A percentile compares a stretch with the other conserved stretches of the same genome.
These are phyloP conservation scores for Proisotoma minuta DNA, from an alignment of 2,888 invertebrate genomes.

Conservation along the genomic window DNA sequence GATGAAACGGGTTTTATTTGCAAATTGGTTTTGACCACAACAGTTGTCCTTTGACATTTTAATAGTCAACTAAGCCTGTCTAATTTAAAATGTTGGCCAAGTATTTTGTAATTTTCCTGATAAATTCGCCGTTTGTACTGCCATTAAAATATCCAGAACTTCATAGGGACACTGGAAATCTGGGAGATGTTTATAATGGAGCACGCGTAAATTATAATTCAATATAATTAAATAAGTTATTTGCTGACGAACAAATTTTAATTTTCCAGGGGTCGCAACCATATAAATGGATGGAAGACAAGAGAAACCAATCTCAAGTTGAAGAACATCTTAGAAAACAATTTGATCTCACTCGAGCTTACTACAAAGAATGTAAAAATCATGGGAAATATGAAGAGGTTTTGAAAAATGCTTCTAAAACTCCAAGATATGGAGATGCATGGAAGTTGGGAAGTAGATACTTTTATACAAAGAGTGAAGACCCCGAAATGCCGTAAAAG, in stretches of 20 bases:
- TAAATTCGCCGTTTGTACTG: no score
- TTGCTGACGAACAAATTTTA: no score
- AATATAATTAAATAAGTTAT: neutral
- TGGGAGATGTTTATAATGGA: neutral
- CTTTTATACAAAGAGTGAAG: neutral
- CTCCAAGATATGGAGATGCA: neutral
- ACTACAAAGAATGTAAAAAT: neutral
- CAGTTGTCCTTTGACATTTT: no score
- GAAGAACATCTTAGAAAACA: neutral
- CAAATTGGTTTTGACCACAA: no score
- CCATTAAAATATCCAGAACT: neutral
- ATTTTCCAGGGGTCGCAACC: neutral
- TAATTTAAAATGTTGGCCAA: no score
- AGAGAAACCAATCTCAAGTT: neutral
- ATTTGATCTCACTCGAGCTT: neutral
- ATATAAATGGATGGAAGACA: neutral
- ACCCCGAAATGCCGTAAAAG: neutral
- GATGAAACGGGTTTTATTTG: no score
- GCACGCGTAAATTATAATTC: neutral
- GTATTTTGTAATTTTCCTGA: no score
- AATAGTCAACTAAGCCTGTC: no score
- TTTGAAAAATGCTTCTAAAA: neutral
- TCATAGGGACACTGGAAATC: neutral
- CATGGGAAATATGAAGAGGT: neutral
- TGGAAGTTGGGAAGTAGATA: neutral